These are phyloP conservation scores for Sipha flava DNA, from an alignment of 1,140 invertebrate genomes.

Conservation along the genomic window DNA sequence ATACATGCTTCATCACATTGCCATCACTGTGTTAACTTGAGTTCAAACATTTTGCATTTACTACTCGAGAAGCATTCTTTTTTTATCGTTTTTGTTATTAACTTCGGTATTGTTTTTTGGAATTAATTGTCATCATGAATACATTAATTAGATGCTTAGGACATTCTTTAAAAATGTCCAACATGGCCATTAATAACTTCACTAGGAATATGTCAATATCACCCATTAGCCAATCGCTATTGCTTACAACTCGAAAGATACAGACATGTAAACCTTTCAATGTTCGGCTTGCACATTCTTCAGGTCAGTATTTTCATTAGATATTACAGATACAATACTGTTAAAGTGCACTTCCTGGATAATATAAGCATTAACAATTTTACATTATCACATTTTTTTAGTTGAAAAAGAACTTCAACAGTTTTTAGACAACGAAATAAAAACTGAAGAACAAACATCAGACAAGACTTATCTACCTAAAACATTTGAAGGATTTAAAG, in stretches of 20 bases:
- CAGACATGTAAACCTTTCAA: background rate
- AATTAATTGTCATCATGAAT: background rate
- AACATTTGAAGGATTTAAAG: constrained; percentile 15
- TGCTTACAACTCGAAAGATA: background rate
- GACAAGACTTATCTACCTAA: background rate
- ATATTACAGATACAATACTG: too few species aligned
- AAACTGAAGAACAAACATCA: background rate
- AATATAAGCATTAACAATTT: too few species aligned
- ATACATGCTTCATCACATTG: too few species aligned
- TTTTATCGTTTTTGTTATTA: background rate
- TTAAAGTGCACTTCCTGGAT: too few species aligned
- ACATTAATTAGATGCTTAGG: background rate
- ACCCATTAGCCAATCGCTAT: background rate
- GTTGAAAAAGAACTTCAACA: constrained; percentile 8
- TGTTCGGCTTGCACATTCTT: background rate
- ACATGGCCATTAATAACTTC: background rate
- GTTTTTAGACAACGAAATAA: constrained; percentile 16
- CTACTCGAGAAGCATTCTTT: background rate
- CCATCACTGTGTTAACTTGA: background rate
- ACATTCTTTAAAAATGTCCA: background rate
- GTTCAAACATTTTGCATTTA: background rate
- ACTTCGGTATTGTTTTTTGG: background rate
- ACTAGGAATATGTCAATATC: background rate
- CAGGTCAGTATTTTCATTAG: background rate
- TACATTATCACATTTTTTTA: background rate